Evolutionary conservation across 2,888 invertebrate genomes (phyloP).

Genomic region (Latheticus oryzae): DNA sequence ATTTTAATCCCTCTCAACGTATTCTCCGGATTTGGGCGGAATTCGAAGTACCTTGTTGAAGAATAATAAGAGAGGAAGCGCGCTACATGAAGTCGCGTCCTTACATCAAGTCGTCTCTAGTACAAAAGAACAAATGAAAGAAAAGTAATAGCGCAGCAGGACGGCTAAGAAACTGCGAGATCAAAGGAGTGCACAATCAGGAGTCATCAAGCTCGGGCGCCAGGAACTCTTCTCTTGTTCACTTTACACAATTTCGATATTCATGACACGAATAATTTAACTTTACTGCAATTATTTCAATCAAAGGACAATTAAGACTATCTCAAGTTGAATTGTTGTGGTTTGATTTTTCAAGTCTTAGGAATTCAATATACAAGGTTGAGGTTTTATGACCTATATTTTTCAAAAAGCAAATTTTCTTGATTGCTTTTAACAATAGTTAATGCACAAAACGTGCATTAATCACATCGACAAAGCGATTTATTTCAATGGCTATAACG

Average conservation of each 20-base stretch:
- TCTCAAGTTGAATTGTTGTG: no score
- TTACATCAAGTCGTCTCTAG: conserved; percentile 17
- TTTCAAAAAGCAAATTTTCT: no score
- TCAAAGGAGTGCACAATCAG: conserved; percentile 41
- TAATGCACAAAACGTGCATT: no score
- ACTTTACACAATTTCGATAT: conserved; percentile 19
- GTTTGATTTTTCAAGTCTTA: no score
- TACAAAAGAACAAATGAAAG: conserved; percentile 26
- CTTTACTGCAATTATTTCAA: conserved; percentile 21
- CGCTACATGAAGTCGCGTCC: conserved; percentile 27
- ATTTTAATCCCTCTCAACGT: conserved; percentile 6
- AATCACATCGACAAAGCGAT: conserved; percentile 32
- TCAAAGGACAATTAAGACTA: no score
- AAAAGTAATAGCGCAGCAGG: conserved; percentile 39
- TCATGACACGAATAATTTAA: conserved; percentile 38
- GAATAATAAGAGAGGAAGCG: conserved; percentile 25
- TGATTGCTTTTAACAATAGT: no score
- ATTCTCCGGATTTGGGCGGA: conserved; percentile 3
- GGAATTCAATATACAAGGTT: no score
- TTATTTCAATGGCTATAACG: conserved; percentile 29
- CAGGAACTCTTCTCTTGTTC: conserved; percentile 27
- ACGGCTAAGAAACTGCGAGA: conserved; percentile 27
- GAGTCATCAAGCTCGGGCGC: conserved; percentile 38
- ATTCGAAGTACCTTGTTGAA: conserved; percentile 9
- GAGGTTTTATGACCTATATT: no score